phyloP scores from a whole-genome alignment of 2,797 vertebrate genomes.

The Phalanger gymnotis region DNA sequence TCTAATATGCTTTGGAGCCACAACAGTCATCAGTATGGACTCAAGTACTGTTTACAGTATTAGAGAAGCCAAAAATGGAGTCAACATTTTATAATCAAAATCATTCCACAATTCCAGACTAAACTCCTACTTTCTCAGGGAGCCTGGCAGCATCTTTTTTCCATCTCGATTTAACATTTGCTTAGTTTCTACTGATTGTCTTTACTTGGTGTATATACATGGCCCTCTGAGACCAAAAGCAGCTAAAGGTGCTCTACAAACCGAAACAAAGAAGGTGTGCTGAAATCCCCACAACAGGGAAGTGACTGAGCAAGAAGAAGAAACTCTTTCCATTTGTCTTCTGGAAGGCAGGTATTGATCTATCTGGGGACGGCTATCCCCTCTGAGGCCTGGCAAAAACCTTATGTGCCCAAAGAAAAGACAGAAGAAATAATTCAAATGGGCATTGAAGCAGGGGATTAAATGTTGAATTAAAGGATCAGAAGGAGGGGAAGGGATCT shows the following conservation, averaged over 20 bases:
- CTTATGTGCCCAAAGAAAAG: neutral
- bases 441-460: slow-evolving; percentile 56
- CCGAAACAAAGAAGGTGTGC: slow-evolving; percentile 40
- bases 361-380: neutral
- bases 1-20: slow-evolving; percentile 38
- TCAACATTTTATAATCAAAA: slow-evolving; percentile 58
- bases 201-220: slow-evolving; percentile 37
- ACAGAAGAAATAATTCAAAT: slow-evolving; percentile 36
- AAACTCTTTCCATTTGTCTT: slow-evolving; percentile 6
- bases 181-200: slow-evolving; percentile 54
- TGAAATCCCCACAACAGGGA: neutral
- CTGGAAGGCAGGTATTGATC: neutral
- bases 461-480: slow-evolving; percentile 64
- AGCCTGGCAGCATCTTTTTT: slow-evolving; percentile 45
- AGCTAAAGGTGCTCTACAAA: slow-evolving; percentile 36
- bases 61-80: slow-evolving; percentile 22
- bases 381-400: slow-evolving; percentile 41
- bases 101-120: slow-evolving; percentile 54
- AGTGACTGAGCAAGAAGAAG: neutral
- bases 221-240: slow-evolving; percentile 20
- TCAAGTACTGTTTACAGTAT: slow-evolving; percentile 56
- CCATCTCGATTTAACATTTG: slow-evolving; percentile 51
- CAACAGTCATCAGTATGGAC: neutral
- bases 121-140: slow-evolving; percentile 35
- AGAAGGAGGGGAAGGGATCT: slow-evolving; percentile 43